Base-by-base conservation (phyloP, 2,113 vertebrate genomes). In the Myotis brandtii region DNA sequence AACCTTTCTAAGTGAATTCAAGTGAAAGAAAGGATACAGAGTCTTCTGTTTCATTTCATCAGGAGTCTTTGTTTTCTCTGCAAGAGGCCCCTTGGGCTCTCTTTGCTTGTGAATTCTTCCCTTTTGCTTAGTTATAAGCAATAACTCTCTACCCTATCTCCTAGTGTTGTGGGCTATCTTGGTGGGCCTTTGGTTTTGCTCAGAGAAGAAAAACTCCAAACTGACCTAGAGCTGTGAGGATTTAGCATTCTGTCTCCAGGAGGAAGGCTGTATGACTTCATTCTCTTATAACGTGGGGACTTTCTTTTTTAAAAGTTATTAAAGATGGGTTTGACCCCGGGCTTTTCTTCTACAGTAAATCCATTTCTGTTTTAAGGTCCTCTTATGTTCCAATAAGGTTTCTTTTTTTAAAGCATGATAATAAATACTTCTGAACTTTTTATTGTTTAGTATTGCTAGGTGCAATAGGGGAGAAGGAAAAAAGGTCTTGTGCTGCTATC, bases 11-110 rank as follows among this genome's bases (percentile, higher is more conserved):
- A 66, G 52, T 32, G 46, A 48, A 34, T 67, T 37, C 40, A 70
- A 88, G 40, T 67, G 56, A 80, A 92, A 54, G n/a, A 75, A 86
- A 92, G 40, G 21, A 56, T 72, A 66, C 14, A 10, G 54, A 87
- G 7, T 81, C 72, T 96, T 81, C 27, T 25, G n/a, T 86, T 93
- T 82, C 43, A 70, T 86, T 95, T 93, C 52, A 91, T 37, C 72
- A 59, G 70, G 54, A 84, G 76, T 77, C 70, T 92, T 62, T 70
- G 48, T 69, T 93, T 91, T 86, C 40, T 93, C 52, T 50, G 25
- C 7, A 66, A 84, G 82, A 88, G 48, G 7, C 6, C 46, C 37
- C 70, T 76, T 70, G 54, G 32, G 43, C 46, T 62, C 48, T 81
- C 27, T 80, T 32, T 84, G 48, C 75, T 83, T 88, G 52, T 86